phyloP scores from a whole-genome alignment of 2,888 invertebrate genomes.

The Liodrosophila aerea region DNA sequence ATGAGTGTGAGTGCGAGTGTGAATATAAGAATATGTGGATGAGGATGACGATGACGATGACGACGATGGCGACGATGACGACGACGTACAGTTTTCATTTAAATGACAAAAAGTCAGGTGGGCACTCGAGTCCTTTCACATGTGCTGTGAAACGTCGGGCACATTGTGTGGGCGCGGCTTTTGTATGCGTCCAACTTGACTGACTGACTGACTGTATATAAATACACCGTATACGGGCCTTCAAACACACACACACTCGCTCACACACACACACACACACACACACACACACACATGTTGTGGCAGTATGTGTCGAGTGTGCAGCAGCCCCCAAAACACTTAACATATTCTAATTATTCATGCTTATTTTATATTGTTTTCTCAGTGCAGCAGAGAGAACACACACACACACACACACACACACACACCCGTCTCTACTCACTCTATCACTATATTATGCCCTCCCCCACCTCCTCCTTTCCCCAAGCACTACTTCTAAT shows the following conservation, averaged over 20 bases:
- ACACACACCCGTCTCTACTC: too few species aligned
- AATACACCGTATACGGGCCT: conserved; percentile 52
- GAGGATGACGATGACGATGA: conserved; percentile 20
- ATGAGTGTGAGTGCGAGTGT: conserved; percentile 1
- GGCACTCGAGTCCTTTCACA: conserved; percentile 67
- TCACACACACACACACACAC: conserved; percentile 26
- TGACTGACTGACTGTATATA: conserved; percentile 65
- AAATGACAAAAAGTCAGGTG: conserved; percentile 80
- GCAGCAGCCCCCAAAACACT: conserved; percentile 75
- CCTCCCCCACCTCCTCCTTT: neutral
- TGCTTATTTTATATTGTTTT: conserved; percentile 80
- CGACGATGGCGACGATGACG: conserved; percentile 42
- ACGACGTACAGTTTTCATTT: conserved; percentile 79
- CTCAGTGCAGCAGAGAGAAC: conserved; percentile 39
- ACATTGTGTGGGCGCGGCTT: conserved; percentile 67
- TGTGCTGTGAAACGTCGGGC: conserved; percentile 22
- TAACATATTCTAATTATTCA: conserved; percentile 82
- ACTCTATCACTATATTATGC: too few species aligned
- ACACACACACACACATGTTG: neutral
- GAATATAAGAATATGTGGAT: conserved; percentile 28
- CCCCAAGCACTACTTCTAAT: neutral
- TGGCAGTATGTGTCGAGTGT: conserved; percentile 52
- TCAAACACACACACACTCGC: conserved; percentile 26
- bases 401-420: too few species aligned
- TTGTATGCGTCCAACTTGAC: conserved; percentile 62